Percentiles rank a stretch among this genome's conserved stretches.
These are phyloP conservation scores for Aradophagus sp. DNA, from an alignment of 1,140 invertebrate genomes.

Conservation along the genomic window DNA sequence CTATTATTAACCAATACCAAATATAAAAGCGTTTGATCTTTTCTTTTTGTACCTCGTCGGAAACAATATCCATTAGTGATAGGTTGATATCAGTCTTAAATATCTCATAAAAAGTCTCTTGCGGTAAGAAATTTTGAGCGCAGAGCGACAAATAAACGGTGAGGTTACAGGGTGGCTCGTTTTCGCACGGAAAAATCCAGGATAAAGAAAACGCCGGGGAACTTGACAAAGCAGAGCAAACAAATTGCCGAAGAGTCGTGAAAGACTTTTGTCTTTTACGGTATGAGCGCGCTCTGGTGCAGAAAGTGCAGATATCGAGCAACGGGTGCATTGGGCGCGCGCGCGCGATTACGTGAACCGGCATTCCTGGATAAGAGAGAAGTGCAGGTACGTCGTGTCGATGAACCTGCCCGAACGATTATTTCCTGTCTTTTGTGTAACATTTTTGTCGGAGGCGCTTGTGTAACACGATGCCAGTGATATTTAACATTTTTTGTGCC, in stretches of 20 bases:
- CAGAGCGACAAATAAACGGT: no score
- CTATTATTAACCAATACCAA: no score
- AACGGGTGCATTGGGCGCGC: conserved; percentile 31
- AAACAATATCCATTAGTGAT: no score
- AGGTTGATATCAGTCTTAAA: no score
- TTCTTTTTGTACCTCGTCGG: no score
- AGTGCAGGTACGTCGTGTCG: conserved; percentile 41
- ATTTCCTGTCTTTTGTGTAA: conserved; percentile 51
- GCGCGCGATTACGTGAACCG: conserved; percentile 56
- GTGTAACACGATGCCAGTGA: conserved; percentile 21
- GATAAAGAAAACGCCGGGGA: background rate
- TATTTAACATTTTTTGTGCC: conserved; percentile 42
- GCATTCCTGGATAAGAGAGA: conserved; percentile 52
- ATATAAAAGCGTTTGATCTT: no score
- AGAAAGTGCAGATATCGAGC: conserved; percentile 45
- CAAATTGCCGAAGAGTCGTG: conserved; percentile 28
- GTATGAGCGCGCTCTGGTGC: conserved; percentile 15
- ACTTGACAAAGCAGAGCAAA: conserved; percentile 26
- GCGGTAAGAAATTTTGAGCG: no score
- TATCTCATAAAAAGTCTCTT: no score
- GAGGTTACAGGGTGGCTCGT: no score
- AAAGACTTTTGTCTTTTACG: conserved; percentile 25
- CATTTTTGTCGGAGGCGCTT: conserved; percentile 42
- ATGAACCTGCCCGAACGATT: conserved; percentile 46
- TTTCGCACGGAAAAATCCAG: no score